Conservation (phyloP, 35 echinoderm and acorn worm species). For the Nesometra sesokonis region DNA sequence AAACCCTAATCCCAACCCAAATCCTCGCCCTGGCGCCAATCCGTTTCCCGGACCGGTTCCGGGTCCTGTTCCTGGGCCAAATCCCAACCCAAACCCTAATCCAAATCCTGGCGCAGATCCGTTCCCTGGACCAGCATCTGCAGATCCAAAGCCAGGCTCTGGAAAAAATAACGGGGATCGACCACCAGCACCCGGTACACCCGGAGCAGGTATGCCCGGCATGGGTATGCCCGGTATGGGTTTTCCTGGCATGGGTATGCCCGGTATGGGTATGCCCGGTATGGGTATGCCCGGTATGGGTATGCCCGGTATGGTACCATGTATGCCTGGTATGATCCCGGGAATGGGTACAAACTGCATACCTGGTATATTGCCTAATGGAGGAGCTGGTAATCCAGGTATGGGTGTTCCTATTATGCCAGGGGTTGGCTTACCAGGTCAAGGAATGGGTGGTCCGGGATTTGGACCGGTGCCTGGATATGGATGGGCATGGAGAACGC, state of each 20-base stretch:
- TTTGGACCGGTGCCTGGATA: neutral
- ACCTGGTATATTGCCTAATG: neutral
- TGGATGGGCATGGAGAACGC: neutral
- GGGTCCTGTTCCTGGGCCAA: neutral
- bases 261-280: neutral
- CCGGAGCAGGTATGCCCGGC: neutral
- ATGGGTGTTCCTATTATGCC: neutral
- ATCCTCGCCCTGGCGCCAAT: neutral
- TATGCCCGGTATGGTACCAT: neutral
- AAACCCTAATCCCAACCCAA: neutral
- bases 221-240: neutral
- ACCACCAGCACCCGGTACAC: neutral
- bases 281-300: neutral
- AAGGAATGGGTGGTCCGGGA: neutral
- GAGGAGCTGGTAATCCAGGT: neutral
- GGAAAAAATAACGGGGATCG: neutral
- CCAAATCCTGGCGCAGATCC: neutral
- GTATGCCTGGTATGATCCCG: neutral
- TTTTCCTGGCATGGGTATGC: neutral
- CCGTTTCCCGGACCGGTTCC: neutral
- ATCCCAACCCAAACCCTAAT: neutral
- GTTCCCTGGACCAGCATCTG: too few species aligned
- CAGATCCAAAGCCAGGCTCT: neutral
- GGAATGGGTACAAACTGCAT: neutral
- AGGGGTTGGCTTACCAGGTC: neutral